phyloP scores from a whole-genome alignment of 2,113 vertebrate species.

The Malurus elegans region DNA sequence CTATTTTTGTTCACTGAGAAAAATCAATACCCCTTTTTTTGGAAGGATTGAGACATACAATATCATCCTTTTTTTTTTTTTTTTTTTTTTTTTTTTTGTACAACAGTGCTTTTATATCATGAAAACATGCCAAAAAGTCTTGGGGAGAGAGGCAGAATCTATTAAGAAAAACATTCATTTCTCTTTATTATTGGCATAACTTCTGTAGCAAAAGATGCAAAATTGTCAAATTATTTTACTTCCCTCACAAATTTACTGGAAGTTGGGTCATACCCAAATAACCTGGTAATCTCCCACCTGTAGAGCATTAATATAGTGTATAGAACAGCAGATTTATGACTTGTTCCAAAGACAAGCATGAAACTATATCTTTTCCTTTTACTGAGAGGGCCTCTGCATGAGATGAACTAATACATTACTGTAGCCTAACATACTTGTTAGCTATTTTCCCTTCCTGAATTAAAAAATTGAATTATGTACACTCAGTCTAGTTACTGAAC shows the following conservation, averaged over 20 bases:
- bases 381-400: not conserved
- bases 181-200: not conserved
- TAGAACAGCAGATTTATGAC: conserved; percentile 39
- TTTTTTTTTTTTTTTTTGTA: not conserved
- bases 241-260: conserved; percentile 9
- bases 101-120: not conserved
- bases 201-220: not conserved
- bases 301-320: conserved; percentile 32
- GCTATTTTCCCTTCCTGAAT: conserved; percentile 72
- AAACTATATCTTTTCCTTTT: conserved; percentile 10
- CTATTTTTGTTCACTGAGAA: not conserved
- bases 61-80: not conserved
- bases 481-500: conserved; percentile 71
- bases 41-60: not conserved
- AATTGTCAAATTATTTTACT: conserved; percentile 37
- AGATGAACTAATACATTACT: conserved; percentile 48
- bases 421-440: conserved; percentile 69
- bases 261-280: not conserved
- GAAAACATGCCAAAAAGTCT: not conserved
- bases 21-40: not conserved
- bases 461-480: conserved; percentile 81
- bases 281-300: not conserved
- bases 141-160: not conserved
- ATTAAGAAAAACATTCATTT: not conserved
- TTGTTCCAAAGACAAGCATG: conserved; percentile 39